A percentile compares a stretch with the other conserved stretches of the same genome.
Evolutionary conservation across 2,797 vertebrate species (phyloP).

Genomic region (Crenuchus spilurus): DNA sequence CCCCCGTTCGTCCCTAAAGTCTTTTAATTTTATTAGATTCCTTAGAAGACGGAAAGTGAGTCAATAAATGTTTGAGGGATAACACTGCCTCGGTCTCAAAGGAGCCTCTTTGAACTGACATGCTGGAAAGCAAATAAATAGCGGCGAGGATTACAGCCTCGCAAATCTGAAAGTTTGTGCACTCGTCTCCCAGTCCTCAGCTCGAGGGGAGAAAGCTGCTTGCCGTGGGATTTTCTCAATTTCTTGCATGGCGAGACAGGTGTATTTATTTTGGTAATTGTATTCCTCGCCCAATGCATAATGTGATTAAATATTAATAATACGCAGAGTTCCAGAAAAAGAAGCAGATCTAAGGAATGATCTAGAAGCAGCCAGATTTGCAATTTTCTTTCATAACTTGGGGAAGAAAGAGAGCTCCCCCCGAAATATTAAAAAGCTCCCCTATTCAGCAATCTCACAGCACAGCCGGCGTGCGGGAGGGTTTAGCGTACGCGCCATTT

Average conservation of each 20-base stretch:
- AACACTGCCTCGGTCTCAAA: conserved; percentile 49
- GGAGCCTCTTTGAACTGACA: conserved; percentile 59
- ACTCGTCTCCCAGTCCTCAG: conserved; percentile 72
- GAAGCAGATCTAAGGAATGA: conserved; percentile 69
- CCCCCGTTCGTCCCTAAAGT: conserved; percentile 9
- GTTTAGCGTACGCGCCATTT: no score
- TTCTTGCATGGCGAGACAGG: conserved; percentile 80
- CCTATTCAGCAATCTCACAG: neutral
- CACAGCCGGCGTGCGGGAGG: no score
- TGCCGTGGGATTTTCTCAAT: conserved; percentile 76
- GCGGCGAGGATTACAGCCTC: conserved; percentile 68
- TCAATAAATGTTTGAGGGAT: conserved; percentile 56
- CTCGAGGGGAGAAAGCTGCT: conserved; percentile 69
- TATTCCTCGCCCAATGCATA: conserved; percentile 77
- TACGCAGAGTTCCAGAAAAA: conserved; percentile 70
- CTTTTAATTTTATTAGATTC: conserved; percentile 48
- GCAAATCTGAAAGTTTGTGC: conserved; percentile 69
- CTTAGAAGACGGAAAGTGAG: conserved; percentile 31
- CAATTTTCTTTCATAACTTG: conserved; percentile 59
- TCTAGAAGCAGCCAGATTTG: conserved; percentile 66
- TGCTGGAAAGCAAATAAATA: conserved; percentile 63
- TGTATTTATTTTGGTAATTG: conserved; percentile 83
- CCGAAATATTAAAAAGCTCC: conserved; percentile 3
- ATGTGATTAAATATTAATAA: conserved; percentile 81
- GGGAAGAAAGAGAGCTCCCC: neutral